Evolutionary conservation across 1,140 invertebrate genomes (phyloP).

Genomic region (Yoshiicerus persimilis): DNA sequence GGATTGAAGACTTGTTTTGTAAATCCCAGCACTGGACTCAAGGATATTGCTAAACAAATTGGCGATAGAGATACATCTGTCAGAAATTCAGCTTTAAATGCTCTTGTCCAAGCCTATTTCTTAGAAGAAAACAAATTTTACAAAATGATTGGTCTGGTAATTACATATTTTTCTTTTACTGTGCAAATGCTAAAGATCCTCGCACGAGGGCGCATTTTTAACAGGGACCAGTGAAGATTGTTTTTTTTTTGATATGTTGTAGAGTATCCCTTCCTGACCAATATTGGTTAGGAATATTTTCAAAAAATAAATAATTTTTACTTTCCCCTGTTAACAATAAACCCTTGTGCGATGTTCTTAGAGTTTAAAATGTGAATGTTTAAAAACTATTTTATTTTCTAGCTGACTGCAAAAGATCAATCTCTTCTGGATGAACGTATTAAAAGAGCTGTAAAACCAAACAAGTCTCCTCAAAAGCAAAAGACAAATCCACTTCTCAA

Average conservation of each 20-base stretch:
- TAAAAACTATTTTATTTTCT: slow-evolving; percentile 3
- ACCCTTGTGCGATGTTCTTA: too few species aligned
- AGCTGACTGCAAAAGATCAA: slow-evolving; percentile 78
- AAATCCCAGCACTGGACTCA: slow-evolving; percentile 68
- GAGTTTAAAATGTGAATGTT: background rate
- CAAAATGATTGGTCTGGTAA: slow-evolving; percentile 85
- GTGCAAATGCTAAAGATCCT: too few species aligned
- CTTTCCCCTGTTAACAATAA: too few species aligned
- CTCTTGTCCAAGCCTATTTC: slow-evolving; percentile 86
- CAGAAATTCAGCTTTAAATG: slow-evolving; percentile 91
- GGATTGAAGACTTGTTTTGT: slow-evolving; percentile 83
- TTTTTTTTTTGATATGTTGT: too few species aligned
- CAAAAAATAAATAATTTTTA: background rate
- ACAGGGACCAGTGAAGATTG: too few species aligned
- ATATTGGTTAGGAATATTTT: too few species aligned
- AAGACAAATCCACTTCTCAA: background rate
- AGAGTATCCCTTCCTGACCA: too few species aligned
- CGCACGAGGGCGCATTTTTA: too few species aligned
- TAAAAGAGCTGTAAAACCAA: slow-evolving; percentile 68
- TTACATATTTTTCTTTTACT: slow-evolving; percentile 61
- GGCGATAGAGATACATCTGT: slow-evolving; percentile 95
- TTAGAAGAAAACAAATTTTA: slow-evolving; percentile 87
- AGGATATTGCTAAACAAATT: slow-evolving; percentile 91
- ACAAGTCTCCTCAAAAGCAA: background rate
- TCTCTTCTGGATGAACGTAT: slow-evolving; percentile 93